phyloP scores from a whole-genome alignment of 2,113 vertebrate species.

The Coreoperca whiteheadi region DNA sequence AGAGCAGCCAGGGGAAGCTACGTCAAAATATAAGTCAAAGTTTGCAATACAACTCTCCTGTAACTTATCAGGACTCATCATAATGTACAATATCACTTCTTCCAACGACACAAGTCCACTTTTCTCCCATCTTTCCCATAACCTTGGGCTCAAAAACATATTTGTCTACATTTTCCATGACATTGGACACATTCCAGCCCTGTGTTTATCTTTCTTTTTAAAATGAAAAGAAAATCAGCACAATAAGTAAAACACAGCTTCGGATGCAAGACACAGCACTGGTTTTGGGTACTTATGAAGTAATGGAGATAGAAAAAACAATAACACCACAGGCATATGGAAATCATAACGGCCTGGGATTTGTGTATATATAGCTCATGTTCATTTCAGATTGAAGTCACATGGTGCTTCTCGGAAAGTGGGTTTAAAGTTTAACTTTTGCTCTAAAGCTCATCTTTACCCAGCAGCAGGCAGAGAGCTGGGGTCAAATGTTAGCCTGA shows the following conservation, averaged over 20 bases:
- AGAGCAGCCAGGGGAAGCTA: conserved; percentile 2
- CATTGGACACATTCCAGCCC: conserved; percentile 40
- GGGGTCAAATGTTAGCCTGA: conserved; percentile 62
- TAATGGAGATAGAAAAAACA: conserved; percentile 79
- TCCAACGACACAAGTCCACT: conserved; percentile 16
- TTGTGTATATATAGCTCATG: conserved; percentile 78
- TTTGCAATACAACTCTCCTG: conserved; percentile 42
- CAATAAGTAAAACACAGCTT: conserved; percentile 57
- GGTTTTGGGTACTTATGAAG: conserved; percentile 67
- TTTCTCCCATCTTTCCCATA: conserved; percentile 34
- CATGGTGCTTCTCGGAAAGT: conserved; percentile 70
- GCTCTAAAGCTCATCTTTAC: conserved; percentile 74
- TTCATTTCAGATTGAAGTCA: conserved; percentile 80
- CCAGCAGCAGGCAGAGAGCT: conserved; percentile 69
- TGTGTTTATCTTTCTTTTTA: conserved; percentile 64
- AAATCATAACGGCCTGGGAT: conserved; percentile 80
- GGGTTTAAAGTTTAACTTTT: conserved; percentile 69
- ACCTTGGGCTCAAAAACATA: conserved; percentile 25
- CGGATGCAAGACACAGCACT: conserved; percentile 42
- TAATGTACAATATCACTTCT: conserved; percentile 29
- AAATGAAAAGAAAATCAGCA: conserved; percentile 39
- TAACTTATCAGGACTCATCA: conserved; percentile 39
- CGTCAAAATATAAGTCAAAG: conserved; percentile 45
- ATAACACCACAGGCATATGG: conserved; percentile 82
- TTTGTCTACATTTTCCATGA: conserved; percentile 54